A percentile compares a stretch with the other conserved stretches of the same genome.
Evolutionary conservation across 2,888 invertebrate genomes (phyloP).

Genomic region (Protula sp.): DNA sequence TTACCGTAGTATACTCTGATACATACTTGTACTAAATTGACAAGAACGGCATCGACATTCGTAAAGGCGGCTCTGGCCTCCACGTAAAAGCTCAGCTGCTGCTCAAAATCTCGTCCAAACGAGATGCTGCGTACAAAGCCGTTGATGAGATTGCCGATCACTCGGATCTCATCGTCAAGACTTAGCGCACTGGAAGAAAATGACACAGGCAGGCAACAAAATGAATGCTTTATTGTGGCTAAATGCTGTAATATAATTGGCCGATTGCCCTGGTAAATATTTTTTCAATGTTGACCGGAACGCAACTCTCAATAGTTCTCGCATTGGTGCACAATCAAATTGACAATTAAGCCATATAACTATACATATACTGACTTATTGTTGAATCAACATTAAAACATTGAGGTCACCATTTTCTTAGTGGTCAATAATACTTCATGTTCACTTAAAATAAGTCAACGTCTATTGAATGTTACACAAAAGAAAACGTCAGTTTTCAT

Average conservation of each 20-base stretch:
- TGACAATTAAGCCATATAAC: too few species aligned
- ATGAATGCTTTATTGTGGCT: neutral
- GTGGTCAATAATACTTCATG: too few species aligned
- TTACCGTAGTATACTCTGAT: too few species aligned
- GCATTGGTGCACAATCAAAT: too few species aligned
- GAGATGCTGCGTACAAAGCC: constrained; percentile 74
- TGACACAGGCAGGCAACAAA: neutral
- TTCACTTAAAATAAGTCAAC: too few species aligned
- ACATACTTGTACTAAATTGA: constrained; percentile 81
- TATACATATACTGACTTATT: too few species aligned
- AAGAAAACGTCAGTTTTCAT: too few species aligned
- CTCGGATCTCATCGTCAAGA: constrained; percentile 79
- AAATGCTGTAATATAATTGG: neutral
- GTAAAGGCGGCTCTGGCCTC: constrained; percentile 85
- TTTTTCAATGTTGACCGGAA: too few species aligned
- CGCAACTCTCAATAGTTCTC: too few species aligned
- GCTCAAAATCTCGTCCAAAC: constrained; percentile 79
- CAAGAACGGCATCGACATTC: constrained; percentile 81
- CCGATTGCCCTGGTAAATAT: neutral
- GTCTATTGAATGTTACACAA: too few species aligned
- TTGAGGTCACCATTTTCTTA: too few species aligned
- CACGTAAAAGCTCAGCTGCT: constrained; percentile 87
- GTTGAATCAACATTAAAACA: too few species aligned
- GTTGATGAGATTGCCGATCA: constrained; percentile 77
- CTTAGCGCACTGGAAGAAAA: constrained; percentile 70